These are phyloP conservation scores for Danaus melanippus DNA, from an alignment of 1,140 invertebrate genomes.

Conservation along the genomic window DNA sequence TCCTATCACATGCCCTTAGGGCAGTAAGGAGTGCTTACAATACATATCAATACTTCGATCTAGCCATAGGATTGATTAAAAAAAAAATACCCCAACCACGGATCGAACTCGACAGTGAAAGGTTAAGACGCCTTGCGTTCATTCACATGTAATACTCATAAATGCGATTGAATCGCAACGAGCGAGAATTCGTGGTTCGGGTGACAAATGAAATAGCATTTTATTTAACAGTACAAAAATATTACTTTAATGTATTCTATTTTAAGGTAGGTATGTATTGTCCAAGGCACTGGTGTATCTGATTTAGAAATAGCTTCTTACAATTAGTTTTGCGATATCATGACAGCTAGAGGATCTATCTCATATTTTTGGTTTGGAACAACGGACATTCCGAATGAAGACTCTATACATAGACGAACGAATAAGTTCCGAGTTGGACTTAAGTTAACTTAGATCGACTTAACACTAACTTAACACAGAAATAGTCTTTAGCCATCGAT, in stretches of 20 bases:
- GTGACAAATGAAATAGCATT: slow-evolving; percentile 37
- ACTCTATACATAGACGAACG: slow-evolving; percentile 58
- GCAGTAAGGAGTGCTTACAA: slow-evolving; percentile 59
- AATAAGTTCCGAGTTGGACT: slow-evolving; percentile 66
- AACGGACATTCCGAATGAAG: slow-evolving; percentile 60
- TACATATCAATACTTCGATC: slow-evolving; percentile 48
- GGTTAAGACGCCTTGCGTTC: slow-evolving; percentile 25
- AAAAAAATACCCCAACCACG: slow-evolving; percentile 25
- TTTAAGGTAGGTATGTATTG: slow-evolving; percentile 67
- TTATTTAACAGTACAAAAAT: slow-evolving; percentile 66
- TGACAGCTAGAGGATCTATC: slow-evolving; percentile 50
- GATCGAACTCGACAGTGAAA: slow-evolving; percentile 20
- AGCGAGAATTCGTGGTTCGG: slow-evolving; percentile 31
- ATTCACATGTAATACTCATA: slow-evolving; percentile 17
- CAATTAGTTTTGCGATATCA: slow-evolving; percentile 45
- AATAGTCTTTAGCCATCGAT: slow-evolving; percentile 69
- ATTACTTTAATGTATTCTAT: slow-evolving; percentile 53
- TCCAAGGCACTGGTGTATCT: slow-evolving; percentile 67
- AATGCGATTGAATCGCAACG: slow-evolving; percentile 25
- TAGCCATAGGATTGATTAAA: slow-evolving; percentile 41
- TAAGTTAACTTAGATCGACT: slow-evolving; percentile 60
- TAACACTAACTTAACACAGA: slow-evolving; percentile 55
- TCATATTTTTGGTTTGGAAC: slow-evolving; percentile 60
- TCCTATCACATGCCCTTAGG: slow-evolving; percentile 59
- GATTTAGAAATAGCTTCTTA: slow-evolving; percentile 36